These are phyloP conservation scores for Dicyrtomina minuta DNA, from an alignment of 2,888 invertebrate genomes.

Conservation along the genomic window DNA sequence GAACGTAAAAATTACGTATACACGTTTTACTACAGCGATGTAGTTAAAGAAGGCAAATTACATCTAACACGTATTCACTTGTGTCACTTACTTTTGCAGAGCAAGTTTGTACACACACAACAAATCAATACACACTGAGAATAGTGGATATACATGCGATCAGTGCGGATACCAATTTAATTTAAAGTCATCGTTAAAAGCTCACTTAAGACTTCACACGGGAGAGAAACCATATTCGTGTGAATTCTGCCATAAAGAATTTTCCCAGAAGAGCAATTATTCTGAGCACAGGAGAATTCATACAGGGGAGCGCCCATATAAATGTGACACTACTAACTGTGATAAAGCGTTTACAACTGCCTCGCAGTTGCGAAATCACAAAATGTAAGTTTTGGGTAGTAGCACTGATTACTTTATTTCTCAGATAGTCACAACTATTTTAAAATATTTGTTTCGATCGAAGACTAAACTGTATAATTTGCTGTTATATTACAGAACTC, in stretches of 20 bases:
- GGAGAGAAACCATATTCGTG: conserved; percentile 68
- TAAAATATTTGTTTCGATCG: too few species aligned
- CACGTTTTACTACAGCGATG: too few species aligned
- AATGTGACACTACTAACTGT: conserved; percentile 66
- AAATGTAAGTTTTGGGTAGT: too few species aligned
- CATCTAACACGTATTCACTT: too few species aligned
- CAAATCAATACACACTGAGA: conserved; percentile 55
- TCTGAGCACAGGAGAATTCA: conserved; percentile 70
- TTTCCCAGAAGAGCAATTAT: conserved; percentile 76
- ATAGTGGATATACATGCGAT: conserved; percentile 62
- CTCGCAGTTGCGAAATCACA: conserved; percentile 46
- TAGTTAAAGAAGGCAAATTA: too few species aligned
- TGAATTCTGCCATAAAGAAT: conserved; percentile 69
- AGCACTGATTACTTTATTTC: too few species aligned
- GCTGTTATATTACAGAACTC: conserved; percentile 12
- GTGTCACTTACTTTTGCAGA: too few species aligned
- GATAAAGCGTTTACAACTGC: conserved; percentile 44
- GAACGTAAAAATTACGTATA: too few species aligned
- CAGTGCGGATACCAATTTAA: conserved; percentile 73
- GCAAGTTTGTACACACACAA: conserved; percentile 72
- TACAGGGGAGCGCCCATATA: conserved; percentile 75
- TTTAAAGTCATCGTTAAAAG: conserved; percentile 73
- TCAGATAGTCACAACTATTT: too few species aligned
- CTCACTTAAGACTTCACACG: conserved; percentile 65
- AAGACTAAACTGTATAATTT: too few species aligned